Conservation (phyloP, 2,113 vertebrate genomes). For the Struthio camelus region DNA sequence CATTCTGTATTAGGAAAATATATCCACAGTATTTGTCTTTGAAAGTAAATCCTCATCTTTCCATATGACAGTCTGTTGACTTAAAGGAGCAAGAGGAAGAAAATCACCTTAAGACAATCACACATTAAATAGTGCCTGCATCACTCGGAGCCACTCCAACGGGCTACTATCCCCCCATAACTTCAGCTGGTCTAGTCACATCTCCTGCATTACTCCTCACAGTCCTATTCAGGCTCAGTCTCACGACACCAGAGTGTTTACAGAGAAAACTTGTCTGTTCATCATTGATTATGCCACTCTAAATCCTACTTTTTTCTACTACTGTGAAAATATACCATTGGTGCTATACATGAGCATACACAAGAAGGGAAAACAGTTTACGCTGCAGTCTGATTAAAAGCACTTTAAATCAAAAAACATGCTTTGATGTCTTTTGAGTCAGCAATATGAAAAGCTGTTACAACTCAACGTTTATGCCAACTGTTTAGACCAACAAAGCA, state of each 20-base stretch:
- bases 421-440: background rate
- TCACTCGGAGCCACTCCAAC: background rate
- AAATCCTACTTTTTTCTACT: background rate
- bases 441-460: background rate
- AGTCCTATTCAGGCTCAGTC: background rate
- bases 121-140: background rate
- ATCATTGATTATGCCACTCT: background rate
- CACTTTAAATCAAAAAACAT: background rate
- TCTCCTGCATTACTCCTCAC: background rate
- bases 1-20: background rate
- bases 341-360: background rate
- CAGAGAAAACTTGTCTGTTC: background rate
- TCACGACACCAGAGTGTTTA: rapidly evolving
- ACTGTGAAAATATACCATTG: background rate
- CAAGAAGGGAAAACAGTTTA: background rate
- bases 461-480: background rate
- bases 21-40: slow-evolving; percentile 9
- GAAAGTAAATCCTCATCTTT: background rate
- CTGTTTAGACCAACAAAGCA: background rate
- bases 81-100: background rate
- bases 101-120: background rate
- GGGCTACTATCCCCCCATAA: background rate
- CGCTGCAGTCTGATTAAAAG: background rate
- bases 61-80: background rate
- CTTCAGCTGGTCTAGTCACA: background rate